These are phyloP conservation scores for Epistrophe grossulariae DNA, from an alignment of 2,888 invertebrate species.

Conservation along the genomic window DNA sequence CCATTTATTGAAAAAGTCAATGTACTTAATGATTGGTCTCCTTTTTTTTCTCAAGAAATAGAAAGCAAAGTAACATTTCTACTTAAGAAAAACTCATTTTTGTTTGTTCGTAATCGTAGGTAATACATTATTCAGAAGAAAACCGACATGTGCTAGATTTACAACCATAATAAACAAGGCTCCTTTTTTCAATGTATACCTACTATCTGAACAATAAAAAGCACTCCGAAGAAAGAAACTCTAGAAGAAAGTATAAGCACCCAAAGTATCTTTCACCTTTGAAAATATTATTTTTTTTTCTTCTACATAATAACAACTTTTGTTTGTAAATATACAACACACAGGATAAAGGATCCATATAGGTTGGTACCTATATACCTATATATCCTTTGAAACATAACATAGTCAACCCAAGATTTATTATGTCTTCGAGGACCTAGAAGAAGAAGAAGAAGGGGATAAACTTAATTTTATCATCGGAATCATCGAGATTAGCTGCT, in stretches of 20 bases:
- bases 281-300: neutral
- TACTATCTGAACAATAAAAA: neutral
- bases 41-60: neutral
- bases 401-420: conserved; percentile 54
- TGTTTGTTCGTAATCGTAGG: neutral
- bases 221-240: neutral
- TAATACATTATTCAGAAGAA: conserved; percentile 21
- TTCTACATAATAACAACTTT: neutral
- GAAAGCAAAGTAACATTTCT: neutral
- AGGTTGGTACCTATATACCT: neutral
- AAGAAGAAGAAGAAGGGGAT: conserved; percentile 51
- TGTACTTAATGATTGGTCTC: neutral
- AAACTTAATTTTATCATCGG: conserved; percentile 74
- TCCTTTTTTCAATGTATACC: conserved; percentile 3
- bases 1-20: neutral
- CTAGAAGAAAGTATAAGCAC: neutral
- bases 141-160: conserved; percentile 21
- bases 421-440: conserved; percentile 67
- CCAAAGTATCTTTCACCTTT: conserved; percentile 9
- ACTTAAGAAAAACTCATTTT: neutral
- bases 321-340: neutral
- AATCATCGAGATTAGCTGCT: conserved; percentile 71
- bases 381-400: neutral
- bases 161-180: conserved; percentile 15
- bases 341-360: neutral